Percentiles rank a stretch among this genome's conserved stretches.
Conservation (phyloP, 1,140 invertebrate species). For the Neodiprion lecontei region DNA sequence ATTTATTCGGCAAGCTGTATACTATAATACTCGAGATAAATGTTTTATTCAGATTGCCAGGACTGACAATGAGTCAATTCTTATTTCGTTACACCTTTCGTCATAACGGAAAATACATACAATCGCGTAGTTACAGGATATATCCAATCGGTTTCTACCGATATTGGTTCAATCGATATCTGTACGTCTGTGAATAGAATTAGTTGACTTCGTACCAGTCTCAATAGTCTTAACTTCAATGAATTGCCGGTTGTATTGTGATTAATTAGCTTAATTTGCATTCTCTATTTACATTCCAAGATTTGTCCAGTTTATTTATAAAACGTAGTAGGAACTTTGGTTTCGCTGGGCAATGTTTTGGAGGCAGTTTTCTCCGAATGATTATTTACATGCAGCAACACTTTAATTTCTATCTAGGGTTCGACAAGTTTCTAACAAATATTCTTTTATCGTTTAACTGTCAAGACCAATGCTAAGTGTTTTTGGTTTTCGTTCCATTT, state of each 20-base stretch:
- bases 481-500: constrained; percentile 25
- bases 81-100: too few species aligned
- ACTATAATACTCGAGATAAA: background rate
- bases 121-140: too few species aligned
- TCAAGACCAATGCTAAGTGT: too few species aligned
- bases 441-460: too few species aligned
- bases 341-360: constrained; percentile 62
- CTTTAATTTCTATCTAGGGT: too few species aligned
- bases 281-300: constrained; percentile 59
- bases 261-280: constrained; percentile 57
- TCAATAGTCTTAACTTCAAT: constrained; percentile 40
- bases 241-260: constrained; percentile 58
- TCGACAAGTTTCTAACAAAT: too few species aligned
- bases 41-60: background rate
- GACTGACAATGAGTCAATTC: too few species aligned
- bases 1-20: background rate
- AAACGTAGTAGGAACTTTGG: constrained; percentile 64
- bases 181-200: background rate
- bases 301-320: constrained; percentile 60
- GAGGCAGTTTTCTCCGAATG: constrained; percentile 55
- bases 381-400: too few species aligned
- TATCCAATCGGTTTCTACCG: too few species aligned
- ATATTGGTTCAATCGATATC: too few species aligned
- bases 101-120: too few species aligned
- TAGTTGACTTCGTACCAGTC: constrained; percentile 7